phyloP scores from a whole-genome alignment of 2,113 vertebrate genomes.

The Crocuta crocuta region DNA sequence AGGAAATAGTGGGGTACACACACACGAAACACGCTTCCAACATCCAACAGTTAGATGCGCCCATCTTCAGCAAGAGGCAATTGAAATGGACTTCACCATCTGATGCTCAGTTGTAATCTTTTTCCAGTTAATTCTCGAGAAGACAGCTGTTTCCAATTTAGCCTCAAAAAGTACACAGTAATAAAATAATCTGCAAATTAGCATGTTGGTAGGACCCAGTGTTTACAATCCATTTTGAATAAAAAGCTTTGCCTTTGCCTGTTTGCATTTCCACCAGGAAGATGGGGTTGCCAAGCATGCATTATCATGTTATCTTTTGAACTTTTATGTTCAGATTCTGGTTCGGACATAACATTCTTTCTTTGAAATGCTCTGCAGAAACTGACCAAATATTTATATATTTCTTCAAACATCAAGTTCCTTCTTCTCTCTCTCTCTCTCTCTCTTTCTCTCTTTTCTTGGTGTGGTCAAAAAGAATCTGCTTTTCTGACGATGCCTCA shows the following conservation, averaged over 20 bases:
- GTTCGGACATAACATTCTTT: constrained; percentile 60
- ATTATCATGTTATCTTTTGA: not conserved
- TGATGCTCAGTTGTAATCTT: not conserved
- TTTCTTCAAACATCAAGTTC: constrained; percentile 38
- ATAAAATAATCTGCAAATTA: constrained; percentile 75
- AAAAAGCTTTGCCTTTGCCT: constrained; percentile 7
- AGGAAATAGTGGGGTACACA: not conserved
- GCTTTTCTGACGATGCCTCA: not conserved
- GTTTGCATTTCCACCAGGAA: constrained; percentile 36
- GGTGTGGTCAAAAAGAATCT: not conserved
- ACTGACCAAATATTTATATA: constrained; percentile 43
- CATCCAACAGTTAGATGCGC: not conserved
- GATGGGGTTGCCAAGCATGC: not conserved
- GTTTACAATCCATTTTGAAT: constrained; percentile 61
- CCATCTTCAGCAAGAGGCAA: not conserved
- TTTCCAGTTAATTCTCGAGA: constrained; percentile 28
- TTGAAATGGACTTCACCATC: not conserved
- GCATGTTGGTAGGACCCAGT: constrained; percentile 35
- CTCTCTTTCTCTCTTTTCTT: not conserved
- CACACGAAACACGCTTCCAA: not conserved
- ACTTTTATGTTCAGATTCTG: constrained; percentile 53
- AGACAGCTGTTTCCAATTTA: constrained; percentile 72
- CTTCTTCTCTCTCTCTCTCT: not conserved
- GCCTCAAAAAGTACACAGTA: constrained; percentile 54
- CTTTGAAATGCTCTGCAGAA: constrained; percentile 68